Evolutionary conservation across 2,113 vertebrate genomes (phyloP), one percentile per base, ranked within the genome.

Genomic region (Erythrolamprus reginae): DNA sequence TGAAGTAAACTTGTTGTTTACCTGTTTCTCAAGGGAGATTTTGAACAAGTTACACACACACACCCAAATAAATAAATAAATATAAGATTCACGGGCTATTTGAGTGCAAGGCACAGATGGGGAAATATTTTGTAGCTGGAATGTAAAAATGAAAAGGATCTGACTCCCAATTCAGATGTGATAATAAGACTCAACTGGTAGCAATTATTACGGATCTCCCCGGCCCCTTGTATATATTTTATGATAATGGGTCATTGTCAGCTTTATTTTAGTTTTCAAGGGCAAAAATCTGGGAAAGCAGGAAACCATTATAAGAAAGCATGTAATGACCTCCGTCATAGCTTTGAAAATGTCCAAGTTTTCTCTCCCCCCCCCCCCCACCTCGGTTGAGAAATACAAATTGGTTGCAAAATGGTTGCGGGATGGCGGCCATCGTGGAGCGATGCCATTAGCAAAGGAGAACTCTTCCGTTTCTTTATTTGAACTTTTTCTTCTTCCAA

Each of bases 1-100:
- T 90, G 93, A 94, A 95, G 94, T 94, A 95, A 95, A 94, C 91
- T 92, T 91, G 92, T 94, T 93, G 91, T 92, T 56, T 88, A 21
- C 90, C 55, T 88, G 94, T 94, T 94, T 94, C 92, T 83, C 38
- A 91, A 95, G 90, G 93, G 94, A 95, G 91, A 61, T 51, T 70
- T 90, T 94, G 94, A 93, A 9, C 0, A 85, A 88, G 83, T 58
- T 87, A 45, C 86, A 2, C 50, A 51, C 1, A 2, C 56, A 4
- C 58, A 10, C 52, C 19, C 53, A 21, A n/a, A 65, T 65, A 65
- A 65, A 65, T 65, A 65, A 65, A 65, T n/a, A 89, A 88, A 93
- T 38, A 91, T 88, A 93, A 93, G 94, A 93, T 89, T 83, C 1
- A 55, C 90, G 90, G 93, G 90, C 93, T 92, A 91, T 95, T 93